Evolutionary conservation across 1,140 invertebrate species (phyloP), one percentile per base, ranked within the genome.

Genomic region (Plodia interpunctella): DNA sequence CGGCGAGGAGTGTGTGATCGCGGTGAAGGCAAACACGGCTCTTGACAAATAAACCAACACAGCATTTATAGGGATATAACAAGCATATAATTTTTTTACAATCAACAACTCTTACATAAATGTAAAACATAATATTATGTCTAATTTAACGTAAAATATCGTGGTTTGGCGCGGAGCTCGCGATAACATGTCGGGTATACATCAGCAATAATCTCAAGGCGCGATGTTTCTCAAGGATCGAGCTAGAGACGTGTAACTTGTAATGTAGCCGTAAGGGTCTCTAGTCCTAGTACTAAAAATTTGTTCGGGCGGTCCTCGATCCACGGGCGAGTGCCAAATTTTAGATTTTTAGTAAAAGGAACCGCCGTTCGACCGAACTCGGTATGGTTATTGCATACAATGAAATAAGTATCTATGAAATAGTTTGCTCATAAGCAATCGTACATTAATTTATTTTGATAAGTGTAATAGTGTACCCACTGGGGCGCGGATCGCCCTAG

Each of bases 1-100:
- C 88, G 95, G 95, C 68, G 96, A 97, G 91, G 96, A 97, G 91
- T 96, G 96, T 90, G 96, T 97, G 70, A 97, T 97, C 92, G 96
- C 96, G 88, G 95, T 96, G 81, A 97, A 97, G 93, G 95, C 94
- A 91, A 97, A 97, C 91, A 96, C 95, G 88, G 95, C 95, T 91
- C 92, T 96, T 76, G 96, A 97, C 91, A 97, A 97, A 95, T 96
- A 96, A 95, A 83, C 79, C 73, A 78, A 81, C 74, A 73, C 76
- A 83, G 81, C 83, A 87, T 85, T 84, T 83, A 87, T 84, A 88
- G 84, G 87, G 83, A 80, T 87, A 28, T 85, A 86, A 85, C 82
- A 86, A 80, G 72, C 81, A 76, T 83, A 82, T 85, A 83, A 84
- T 84, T 89, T 89, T 89, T 80, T 89, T 87, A 85, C 82, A 86